Base-by-base conservation (phyloP, 2,113 vertebrate species). In the Chaetodon trifascialis region DNA sequence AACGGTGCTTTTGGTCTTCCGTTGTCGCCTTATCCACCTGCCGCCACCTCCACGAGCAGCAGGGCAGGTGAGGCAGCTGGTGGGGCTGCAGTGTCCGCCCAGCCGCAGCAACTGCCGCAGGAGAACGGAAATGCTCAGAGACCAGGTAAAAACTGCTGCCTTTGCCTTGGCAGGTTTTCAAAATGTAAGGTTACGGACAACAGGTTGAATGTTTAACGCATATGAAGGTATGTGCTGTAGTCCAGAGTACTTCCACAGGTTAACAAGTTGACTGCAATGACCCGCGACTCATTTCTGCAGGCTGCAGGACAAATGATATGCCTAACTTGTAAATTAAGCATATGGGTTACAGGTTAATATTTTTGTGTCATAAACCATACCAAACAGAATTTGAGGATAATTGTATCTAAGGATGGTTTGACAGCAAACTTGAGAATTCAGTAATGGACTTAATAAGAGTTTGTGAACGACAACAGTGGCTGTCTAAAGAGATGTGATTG, bases 61-160 rank as follows among this genome's bases (percentile, higher is more conserved):
- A 86, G 84, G 14, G 30, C 16, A 42, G 85, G 86, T 42, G 89
- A 89, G 17, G 81, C 89, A 1, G 77, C 80, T 14, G 88, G 72
- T 54, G 80, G 88, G 47, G 88, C 80, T 25, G 82, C 83, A 15
- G 87, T 76, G 36, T 56, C 86, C 11, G 85, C 65, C 49, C 79
- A 87, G 56, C 86, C 66, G 30, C 92, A 84, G 42, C 91, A 87
- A 71, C 90, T 73, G 63, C 89, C 82, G 23, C 92, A 85, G 82
- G 88, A 88, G 63, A 93, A 95, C 17, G 94, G 93, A 64, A 92
- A 95, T 14, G 91, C 83, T 5, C 96, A 66, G 55, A 95, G 93
- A 73, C 89, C 84, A 86, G 91, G 93, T 92, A 86, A 44, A 58
- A 44, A 19, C 47, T 64, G 19, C 40, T 55, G 19, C 38, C 38